These are phyloP conservation scores for Calameuta pallipes DNA, from an alignment of 2,888 invertebrate species.

Conservation along the genomic window DNA sequence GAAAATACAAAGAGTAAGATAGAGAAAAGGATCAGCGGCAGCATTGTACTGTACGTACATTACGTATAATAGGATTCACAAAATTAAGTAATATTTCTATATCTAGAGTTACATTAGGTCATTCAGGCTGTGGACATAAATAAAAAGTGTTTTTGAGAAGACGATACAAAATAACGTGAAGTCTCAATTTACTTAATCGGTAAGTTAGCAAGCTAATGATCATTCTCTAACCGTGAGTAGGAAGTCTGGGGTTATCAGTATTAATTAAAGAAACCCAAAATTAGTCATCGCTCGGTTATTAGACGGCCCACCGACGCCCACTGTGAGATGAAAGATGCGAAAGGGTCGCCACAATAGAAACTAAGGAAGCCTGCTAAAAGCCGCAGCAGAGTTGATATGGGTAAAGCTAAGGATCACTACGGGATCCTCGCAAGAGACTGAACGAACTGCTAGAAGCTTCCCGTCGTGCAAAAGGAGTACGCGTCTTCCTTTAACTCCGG, in stretches of 20 bases:
- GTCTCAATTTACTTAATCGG: too few species aligned
- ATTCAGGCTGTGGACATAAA: too few species aligned
- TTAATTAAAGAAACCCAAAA: slow-evolving; percentile 38
- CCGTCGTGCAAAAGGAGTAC: slow-evolving; percentile 1
- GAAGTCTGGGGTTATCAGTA: slow-evolving; percentile 32
- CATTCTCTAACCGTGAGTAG: too few species aligned
- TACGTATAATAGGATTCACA: too few species aligned
- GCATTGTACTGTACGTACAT: too few species aligned
- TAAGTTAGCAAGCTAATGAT: too few species aligned
- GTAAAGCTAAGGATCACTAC: slow-evolving; percentile 7
- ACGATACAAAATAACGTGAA: too few species aligned
- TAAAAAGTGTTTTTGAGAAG: too few species aligned
- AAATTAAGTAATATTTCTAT: too few species aligned
- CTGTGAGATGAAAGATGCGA: slow-evolving; percentile 1
- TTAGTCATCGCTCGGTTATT: slow-evolving; percentile 37
- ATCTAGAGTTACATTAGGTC: too few species aligned
- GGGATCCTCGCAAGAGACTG: slow-evolving; percentile 3
- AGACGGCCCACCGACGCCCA: slow-evolving; percentile 25
- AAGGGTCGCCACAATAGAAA: background rate
- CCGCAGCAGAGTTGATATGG: too few species aligned
- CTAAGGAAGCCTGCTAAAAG: background rate
- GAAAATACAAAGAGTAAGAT: background rate
- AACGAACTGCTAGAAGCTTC: too few species aligned
- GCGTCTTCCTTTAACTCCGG: background rate
- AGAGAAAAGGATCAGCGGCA: background rate